Conservation (phyloP, 2,113 vertebrate genomes). For the Microcebus lehilahytsara region DNA sequence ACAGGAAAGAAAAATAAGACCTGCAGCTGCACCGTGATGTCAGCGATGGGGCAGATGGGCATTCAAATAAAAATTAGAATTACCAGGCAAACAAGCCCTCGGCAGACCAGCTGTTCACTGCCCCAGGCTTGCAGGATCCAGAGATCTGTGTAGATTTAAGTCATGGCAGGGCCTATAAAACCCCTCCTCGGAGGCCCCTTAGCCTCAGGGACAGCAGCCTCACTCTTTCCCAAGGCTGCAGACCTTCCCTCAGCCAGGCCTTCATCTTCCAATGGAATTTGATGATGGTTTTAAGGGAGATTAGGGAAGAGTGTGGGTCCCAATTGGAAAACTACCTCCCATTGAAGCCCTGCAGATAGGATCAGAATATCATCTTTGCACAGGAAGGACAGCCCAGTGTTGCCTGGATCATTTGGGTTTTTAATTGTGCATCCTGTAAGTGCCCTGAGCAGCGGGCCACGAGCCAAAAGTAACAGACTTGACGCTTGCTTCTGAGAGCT, state of each 20-base stretch:
- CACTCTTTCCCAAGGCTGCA: neutral
- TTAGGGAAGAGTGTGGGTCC: neutral
- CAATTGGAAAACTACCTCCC: neutral
- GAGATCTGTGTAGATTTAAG: constrained; percentile 48
- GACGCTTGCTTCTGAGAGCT: neutral
- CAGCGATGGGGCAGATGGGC: constrained; percentile 61
- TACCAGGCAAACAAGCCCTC: constrained; percentile 73
- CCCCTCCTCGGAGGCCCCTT: neutral
- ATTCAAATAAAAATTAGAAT: constrained; percentile 78
- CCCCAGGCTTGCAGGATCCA: neutral
- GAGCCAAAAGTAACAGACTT: neutral
- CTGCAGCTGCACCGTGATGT: constrained; percentile 67
- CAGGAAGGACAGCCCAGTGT: neutral
- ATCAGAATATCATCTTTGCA: neutral
- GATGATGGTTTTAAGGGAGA: neutral
- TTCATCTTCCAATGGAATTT: neutral
- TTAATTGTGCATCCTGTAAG: accelerated
- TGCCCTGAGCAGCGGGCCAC: neutral
- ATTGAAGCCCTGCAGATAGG: neutral
- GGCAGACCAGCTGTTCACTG: constrained; percentile 77
- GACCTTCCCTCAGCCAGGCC: neutral
- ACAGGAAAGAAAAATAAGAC: constrained; percentile 64
- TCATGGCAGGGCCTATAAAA: constrained; percentile 58
- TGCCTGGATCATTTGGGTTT: neutral
- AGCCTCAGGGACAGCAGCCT: neutral